Base-by-base conservation (phyloP, 2,888 invertebrate genomes). In the Ornithoptera priamus region DNA sequence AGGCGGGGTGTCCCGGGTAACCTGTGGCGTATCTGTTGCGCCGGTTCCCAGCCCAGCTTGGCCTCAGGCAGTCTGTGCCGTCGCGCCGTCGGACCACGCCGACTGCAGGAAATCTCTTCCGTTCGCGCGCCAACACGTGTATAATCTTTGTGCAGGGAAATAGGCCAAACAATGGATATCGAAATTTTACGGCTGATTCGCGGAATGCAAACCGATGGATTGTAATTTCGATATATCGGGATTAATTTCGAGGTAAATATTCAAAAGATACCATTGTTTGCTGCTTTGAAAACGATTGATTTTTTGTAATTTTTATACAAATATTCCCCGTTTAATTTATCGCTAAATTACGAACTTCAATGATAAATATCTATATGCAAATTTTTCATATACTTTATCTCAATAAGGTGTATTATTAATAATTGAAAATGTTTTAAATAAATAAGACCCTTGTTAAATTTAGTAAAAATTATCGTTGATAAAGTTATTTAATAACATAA, bases 1-100 rank as follows among this genome's bases (percentile, higher is more conserved):
- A 73, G 79, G 80, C 77, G 77, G 80, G 81, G 82, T 80, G 83
- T 81, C 86, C 88, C 88, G 87, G 89, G 87, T 88, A 89, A 92
- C 92, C 92, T 92, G 92, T 92, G 83, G 92, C 91, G 88, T 90
- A 90, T 90, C 91, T 92, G 91, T 91, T 92, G 91, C 91, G 89
- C 86, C 83, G 84, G 85, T 86, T 85, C 83, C 73, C 69, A 71
- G 80, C 78, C 80, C 78, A 77, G 77, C 73, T 77, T 73, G 73
- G 76, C 76, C 75, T 73, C 75, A 75, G 78, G 75, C 78, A 80
- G 78, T 79, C 74, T 72, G 77, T 76, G 76, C 72, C 78, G 75
- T 77, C 75, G 79, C 78, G 77, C 71, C 76, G 75, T 67, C 72
- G 69, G 66, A 71, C 69, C 70, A 72, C 76, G 70, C 75, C 75